phyloP scores from a whole-genome alignment of 1,140 invertebrate genomes.

The Saccostrea cuccullata region DNA sequence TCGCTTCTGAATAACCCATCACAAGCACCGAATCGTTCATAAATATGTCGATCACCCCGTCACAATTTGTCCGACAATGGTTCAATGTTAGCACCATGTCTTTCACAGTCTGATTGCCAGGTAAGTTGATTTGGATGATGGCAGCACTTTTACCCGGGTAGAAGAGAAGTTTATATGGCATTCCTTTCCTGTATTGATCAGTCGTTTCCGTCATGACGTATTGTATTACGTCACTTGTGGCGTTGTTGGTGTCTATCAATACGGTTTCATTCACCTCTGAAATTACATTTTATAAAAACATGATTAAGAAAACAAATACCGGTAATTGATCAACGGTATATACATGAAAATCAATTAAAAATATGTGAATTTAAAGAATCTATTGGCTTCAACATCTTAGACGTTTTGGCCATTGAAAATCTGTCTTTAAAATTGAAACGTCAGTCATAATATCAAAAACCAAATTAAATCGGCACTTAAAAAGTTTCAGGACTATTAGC shows the following conservation, averaged over 20 bases:
- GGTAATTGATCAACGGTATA: too few species aligned
- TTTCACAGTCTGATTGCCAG: not conserved
- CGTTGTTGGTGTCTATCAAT: constrained; percentile 23
- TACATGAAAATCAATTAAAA: too few species aligned
- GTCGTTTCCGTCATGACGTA: constrained; percentile 35
- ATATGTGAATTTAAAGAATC: too few species aligned
- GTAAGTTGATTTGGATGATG: constrained; percentile 16
- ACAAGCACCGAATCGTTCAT: constrained; percentile 36
- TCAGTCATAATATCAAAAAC: too few species aligned
- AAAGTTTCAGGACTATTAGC: too few species aligned
- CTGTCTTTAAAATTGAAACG: too few species aligned
- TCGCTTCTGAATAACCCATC: not conserved
- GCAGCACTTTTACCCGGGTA: constrained; percentile 46
- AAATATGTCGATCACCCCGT: constrained; percentile 43
- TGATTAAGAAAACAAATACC: too few species aligned
- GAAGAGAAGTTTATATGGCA: constrained; percentile 47
- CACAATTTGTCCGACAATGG: constrained; percentile 36
- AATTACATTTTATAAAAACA: not conserved
- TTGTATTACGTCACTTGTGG: constrained; percentile 5
- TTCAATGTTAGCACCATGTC: constrained; percentile 35
- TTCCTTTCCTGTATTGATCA: constrained; percentile 47
- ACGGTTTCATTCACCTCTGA: not conserved
- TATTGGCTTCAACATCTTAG: too few species aligned
- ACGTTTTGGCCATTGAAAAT: too few species aligned
- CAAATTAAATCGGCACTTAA: too few species aligned